Evolutionary conservation across 92 coral and sea anemone genomes (phyloP).

Genomic region (Bergia puertoricense): DNA sequence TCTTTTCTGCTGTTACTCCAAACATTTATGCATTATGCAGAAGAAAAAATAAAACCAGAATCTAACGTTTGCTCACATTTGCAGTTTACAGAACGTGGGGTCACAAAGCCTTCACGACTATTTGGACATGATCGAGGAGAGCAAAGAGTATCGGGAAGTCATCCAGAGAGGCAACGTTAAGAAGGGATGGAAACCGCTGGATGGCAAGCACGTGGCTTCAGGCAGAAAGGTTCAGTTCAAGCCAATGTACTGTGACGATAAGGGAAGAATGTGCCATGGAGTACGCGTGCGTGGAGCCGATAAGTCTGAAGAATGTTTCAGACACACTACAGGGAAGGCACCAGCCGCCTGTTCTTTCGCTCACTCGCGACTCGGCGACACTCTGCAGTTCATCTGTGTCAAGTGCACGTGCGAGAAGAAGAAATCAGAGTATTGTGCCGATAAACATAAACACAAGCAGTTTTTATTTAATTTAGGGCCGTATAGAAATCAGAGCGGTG

Average conservation of each 20-base stretch:
- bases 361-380: slow-evolving; percentile 98
- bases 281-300: slow-evolving; percentile 96
- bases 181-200: slow-evolving; percentile 91
- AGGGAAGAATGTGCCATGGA: slow-evolving; percentile 97
- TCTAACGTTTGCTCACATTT: neutral
- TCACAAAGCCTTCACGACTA: slow-evolving; percentile 71
- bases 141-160: slow-evolving; percentile 85
- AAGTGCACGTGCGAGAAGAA: slow-evolving; percentile 91
- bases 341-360: slow-evolving; percentile 95
- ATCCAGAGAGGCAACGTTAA: slow-evolving; percentile 59
- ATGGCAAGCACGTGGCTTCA: slow-evolving; percentile 83
- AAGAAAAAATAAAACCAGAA: neutral
- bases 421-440: slow-evolving; percentile 84
- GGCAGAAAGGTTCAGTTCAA: slow-evolving; percentile 87
- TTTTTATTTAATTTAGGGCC: slow-evolving; percentile 94
- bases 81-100: slow-evolving; percentile 68
- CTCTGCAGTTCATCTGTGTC: slow-evolving; percentile 94
- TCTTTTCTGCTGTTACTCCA: no score
- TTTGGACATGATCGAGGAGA: slow-evolving; percentile 79
- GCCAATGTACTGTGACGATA: slow-evolving; percentile 89
- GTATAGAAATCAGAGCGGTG: slow-evolving; percentile 86
- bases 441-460: slow-evolving; percentile 84
- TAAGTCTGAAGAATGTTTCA: slow-evolving; percentile 95
- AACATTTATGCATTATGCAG: no score
- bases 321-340: slow-evolving; percentile 88